Conservation (phyloP, 2,113 vertebrate genomes). For the Spermophilus dauricus region DNA sequence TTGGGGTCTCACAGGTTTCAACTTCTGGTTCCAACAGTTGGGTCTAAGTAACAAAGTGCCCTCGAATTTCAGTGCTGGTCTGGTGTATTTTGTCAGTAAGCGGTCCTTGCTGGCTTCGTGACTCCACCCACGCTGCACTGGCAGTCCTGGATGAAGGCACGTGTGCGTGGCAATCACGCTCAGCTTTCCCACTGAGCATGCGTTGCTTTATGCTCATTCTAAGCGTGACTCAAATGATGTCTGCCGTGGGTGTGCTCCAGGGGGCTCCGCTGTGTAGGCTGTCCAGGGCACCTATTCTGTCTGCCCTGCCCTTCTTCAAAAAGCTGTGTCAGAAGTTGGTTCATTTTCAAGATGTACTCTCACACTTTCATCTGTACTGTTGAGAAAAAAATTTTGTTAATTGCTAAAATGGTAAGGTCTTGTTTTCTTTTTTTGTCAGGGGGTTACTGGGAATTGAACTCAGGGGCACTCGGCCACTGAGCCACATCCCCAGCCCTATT, state of each 20-base stretch:
- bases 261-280: rapidly evolving
- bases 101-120: not conserved
- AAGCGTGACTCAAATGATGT: rapidly evolving
- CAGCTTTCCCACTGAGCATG: rapidly evolving
- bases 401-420: conserved; percentile 8
- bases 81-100: not conserved
- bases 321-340: not conserved
- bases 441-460: too few relatives aligned
- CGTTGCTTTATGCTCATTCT: too few relatives aligned
- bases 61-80: not conserved
- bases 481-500: too few relatives aligned
- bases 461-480: too few relatives aligned
- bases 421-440: too few relatives aligned
- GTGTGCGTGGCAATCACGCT: rapidly evolving
- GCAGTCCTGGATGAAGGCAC: not conserved
- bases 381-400: not conserved
- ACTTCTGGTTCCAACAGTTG: not conserved
- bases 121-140: not conserved
- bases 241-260: not conserved
- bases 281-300: not conserved
- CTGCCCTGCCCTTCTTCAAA: not conserved
- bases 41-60: too few relatives aligned
- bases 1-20: not conserved
- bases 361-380: not conserved
- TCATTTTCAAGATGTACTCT: not conserved